phyloP scores from a whole-genome alignment of 2,888 invertebrate species.

The Oxycera nigricornis region DNA sequence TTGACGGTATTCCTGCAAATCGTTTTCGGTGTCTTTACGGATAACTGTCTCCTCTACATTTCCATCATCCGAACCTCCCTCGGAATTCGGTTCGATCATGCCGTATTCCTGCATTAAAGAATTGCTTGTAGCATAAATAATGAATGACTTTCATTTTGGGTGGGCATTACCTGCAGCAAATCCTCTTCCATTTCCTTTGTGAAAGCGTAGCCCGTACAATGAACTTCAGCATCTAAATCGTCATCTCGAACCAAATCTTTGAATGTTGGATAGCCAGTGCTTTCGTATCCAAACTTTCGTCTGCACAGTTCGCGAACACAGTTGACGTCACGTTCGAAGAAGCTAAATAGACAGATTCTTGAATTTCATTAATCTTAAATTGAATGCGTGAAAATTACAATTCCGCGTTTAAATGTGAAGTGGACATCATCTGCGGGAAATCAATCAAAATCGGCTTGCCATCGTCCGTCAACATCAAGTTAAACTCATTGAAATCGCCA shows the following conservation, averaged over 20 bases:
- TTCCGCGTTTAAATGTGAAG: slow-evolving; percentile 89
- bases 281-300: slow-evolving; percentile 87
- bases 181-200: slow-evolving; percentile 82
- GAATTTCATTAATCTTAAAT: slow-evolving; percentile 13
- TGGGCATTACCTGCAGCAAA: slow-evolving; percentile 64
- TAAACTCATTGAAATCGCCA: slow-evolving; percentile 99
- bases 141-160: neutral
- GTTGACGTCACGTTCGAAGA: slow-evolving; percentile 93
- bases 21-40: slow-evolving; percentile 54
- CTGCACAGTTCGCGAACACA: slow-evolving; percentile 92
- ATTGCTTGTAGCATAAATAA: neutral
- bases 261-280: slow-evolving; percentile 80
- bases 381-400: slow-evolving; percentile 64
- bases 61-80: slow-evolving; percentile 53
- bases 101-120: slow-evolving; percentile 64
- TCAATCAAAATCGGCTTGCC: slow-evolving; percentile 90
- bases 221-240: slow-evolving; percentile 85
- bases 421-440: slow-evolving; percentile 99
- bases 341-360: too few species aligned
- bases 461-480: slow-evolving; percentile 85
- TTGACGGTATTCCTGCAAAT: slow-evolving; percentile 58
- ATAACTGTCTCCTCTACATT: slow-evolving; percentile 53
- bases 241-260: slow-evolving; percentile 78
- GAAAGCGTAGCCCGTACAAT: slow-evolving; percentile 92
- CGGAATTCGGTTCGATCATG: slow-evolving; percentile 59